Evolutionary conservation across 1,140 invertebrate species (phyloP).

Genomic region (Acromyrmex echinatior): DNA sequence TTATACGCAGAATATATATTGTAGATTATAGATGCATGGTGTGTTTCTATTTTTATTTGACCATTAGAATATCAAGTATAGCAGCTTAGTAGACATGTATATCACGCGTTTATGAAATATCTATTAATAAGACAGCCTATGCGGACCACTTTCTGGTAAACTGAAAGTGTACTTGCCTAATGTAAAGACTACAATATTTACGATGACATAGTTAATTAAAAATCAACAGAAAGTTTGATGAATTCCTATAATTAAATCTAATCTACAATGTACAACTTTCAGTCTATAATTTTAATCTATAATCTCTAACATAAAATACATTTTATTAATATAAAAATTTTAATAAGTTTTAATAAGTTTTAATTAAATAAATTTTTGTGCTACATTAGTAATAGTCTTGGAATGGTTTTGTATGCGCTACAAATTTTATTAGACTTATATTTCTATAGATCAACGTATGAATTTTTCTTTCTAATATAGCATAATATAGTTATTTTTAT

Average conservation of each 20-base stretch:
- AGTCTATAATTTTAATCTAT: background rate
- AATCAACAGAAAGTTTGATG: background rate
- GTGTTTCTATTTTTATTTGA: slow-evolving; percentile 51
- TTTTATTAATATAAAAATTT: background rate
- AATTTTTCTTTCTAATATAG: slow-evolving; percentile 13
- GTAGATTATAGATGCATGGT: slow-evolving; percentile 50
- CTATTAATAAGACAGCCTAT: slow-evolving; percentile 45
- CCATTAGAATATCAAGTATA: slow-evolving; percentile 30
- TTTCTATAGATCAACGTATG: background rate
- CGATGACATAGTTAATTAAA: background rate
- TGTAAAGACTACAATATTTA: slow-evolving; percentile 12
- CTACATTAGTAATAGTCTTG: background rate
- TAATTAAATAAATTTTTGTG: slow-evolving; percentile 7
- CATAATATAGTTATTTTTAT: slow-evolving; percentile 6
- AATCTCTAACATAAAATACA: background rate
- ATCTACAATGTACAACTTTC: background rate
- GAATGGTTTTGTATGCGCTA: slow-evolving; percentile 20
- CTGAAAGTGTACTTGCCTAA: slow-evolving; percentile 40
- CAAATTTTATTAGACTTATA: slow-evolving; percentile 12
- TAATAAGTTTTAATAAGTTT: slow-evolving; percentile 9
- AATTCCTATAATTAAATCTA: background rate
- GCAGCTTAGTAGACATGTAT: slow-evolving; percentile 25
- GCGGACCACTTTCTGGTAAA: slow-evolving; percentile 53
- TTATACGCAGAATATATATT: slow-evolving; percentile 28
- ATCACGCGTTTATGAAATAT: slow-evolving; percentile 38